Conservation (phyloP, 1,140 invertebrate genomes). For the Drosophila bocqueti region DNA sequence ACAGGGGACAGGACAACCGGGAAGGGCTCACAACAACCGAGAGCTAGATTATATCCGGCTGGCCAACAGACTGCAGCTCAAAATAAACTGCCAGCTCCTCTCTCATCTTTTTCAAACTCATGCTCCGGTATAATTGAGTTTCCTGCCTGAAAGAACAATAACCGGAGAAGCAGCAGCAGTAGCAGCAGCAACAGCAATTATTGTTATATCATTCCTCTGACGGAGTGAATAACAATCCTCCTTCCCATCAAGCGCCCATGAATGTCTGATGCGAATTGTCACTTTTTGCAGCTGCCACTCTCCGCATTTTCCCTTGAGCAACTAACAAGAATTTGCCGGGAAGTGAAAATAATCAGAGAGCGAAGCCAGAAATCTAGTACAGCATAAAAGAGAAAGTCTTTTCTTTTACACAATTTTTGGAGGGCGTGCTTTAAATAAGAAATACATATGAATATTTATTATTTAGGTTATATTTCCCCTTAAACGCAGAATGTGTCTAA, state of each 20-base stretch:
- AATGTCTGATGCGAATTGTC: slow-evolving; percentile 69
- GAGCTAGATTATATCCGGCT: slow-evolving; percentile 24
- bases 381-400: not conserved
- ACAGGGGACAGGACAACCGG: slow-evolving; percentile 5
- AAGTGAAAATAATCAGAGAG: slow-evolving; percentile 21
- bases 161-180: slow-evolving; percentile 18
- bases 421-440: too few species aligned
- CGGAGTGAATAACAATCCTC: slow-evolving; percentile 19
- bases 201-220: slow-evolving; percentile 37
- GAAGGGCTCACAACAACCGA: slow-evolving; percentile 15
- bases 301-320: slow-evolving; percentile 4
- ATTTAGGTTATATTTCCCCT: not conserved
- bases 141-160: slow-evolving; percentile 45
- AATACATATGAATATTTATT: too few species aligned
- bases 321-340: slow-evolving; percentile 38
- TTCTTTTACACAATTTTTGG: not conserved
- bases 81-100: slow-evolving; percentile 14
- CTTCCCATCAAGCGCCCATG: slow-evolving; percentile 44
- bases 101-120: slow-evolving; percentile 37
- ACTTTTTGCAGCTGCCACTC: slow-evolving; percentile 28
- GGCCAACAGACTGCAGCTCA: slow-evolving; percentile 3
- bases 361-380: not conserved
- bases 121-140: slow-evolving; percentile 44
- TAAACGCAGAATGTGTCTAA: not conserved
- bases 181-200: slow-evolving; percentile 17